Base-by-base conservation (phyloP, 2,113 vertebrate species). In the Pollimyrus isidori region DNA sequence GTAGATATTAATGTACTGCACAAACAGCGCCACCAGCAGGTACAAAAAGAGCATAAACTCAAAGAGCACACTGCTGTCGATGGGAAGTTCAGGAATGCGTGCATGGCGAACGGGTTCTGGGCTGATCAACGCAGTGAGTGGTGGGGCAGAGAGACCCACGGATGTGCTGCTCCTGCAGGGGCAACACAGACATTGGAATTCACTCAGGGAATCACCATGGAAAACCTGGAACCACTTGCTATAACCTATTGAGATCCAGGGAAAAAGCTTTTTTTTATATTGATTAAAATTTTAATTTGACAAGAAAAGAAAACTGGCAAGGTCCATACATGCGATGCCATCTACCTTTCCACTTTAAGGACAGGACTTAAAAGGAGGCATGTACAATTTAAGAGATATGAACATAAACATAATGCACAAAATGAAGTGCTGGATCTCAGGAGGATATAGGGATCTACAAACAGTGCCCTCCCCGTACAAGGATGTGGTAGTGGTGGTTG, bases 1-100 rank as follows among this genome's bases (percentile, higher is more conserved):
- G 95, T 99, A 99, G 92, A 99, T 99, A 94, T 99, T 99, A 89
- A 99, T 98, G 92, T 99, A 99, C 91, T 99, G 98, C 93, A 98
- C 98, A 91, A 99, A 98, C 87, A 99, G 96, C 52, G 98, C 98
- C 93, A 99, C 97, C 94, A 99, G 94, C 89, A 99, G 93, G 91
- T 99, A 99, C 42, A 98, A 96, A 92, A 99, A 99, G 92, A 99
- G 98, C 62, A 99, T 96, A 94, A 98, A 97, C 93, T 99, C 98
- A 92, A 99, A 99, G 90, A 99, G 96, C 73, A 99, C 95, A 87
- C 96, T 97, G 92, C 98, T 97, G 94, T 99, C 98, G 93, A 98
- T 91, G 0, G 98, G 98, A 91, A 99, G 96, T 30, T 98, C 97
- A 0, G 98, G 98, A 93, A 99, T 98, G 91, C 96, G 95, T 87